Percentiles rank a stretch among this genome's conserved stretches.
Evolutionary conservation across 2,113 vertebrate species (phyloP).

Genomic region (Passer montanus): DNA sequence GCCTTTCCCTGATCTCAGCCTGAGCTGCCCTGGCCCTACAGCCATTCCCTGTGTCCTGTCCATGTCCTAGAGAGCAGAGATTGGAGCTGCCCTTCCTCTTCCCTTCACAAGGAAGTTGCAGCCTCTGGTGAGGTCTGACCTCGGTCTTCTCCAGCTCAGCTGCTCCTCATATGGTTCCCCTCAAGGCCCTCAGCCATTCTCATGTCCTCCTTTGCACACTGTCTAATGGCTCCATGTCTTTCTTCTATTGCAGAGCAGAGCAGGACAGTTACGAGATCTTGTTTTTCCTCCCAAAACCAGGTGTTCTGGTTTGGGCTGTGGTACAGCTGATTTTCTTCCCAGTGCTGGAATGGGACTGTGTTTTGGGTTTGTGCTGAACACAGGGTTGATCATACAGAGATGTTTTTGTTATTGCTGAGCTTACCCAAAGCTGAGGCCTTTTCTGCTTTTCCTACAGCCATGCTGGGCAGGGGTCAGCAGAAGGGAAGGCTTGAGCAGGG

Average conservation of each 20-base stretch:
- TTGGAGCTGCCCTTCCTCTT: background rate
- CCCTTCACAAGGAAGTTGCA: background rate
- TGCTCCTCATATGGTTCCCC: background rate
- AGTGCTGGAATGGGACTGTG: background rate
- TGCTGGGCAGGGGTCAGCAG: background rate
- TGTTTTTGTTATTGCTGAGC: background rate
- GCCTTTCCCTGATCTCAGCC: background rate
- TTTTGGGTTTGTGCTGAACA: background rate
- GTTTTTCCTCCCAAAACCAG: background rate
- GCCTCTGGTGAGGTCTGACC: background rate
- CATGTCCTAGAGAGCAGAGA: background rate
- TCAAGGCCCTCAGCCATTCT: background rate
- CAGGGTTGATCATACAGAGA: background rate
- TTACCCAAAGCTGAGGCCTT: background rate
- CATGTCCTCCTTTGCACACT: background rate
- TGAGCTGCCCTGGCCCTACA: background rate
- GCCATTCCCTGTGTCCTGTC: accelerated
- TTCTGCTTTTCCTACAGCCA: background rate
- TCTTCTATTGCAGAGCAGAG: background rate
- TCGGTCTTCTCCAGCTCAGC: background rate
- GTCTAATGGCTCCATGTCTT: background rate
- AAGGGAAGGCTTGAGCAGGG: background rate
- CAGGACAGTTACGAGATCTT: background rate
- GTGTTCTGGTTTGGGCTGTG: background rate
- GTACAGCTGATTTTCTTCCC: background rate